Evolutionary conservation across 2,888 invertebrate species (phyloP), one percentile per base, ranked within the genome.

Genomic region (Chymomyza amoena): DNA sequence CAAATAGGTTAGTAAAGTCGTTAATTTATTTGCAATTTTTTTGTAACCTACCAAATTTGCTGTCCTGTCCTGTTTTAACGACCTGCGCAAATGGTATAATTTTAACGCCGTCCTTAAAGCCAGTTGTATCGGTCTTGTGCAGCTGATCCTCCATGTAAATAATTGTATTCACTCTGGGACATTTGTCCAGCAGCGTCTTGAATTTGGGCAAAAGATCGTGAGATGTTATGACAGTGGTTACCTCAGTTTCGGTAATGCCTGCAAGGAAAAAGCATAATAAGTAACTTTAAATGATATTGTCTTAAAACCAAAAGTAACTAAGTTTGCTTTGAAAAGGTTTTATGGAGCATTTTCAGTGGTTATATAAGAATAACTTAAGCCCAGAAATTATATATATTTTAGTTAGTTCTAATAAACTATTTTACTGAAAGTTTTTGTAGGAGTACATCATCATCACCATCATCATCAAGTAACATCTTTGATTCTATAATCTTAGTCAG

Each of bases 201-300:
- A 99, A 96, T 93, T 98, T 99, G 61, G 97, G 96, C 91, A 99
- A 93, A 68, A 99, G 93, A 73, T 98, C 97, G 91, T 96, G 96
- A 39, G 97, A 96, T 18, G 99, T 99, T 90, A 99, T 96, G 51
- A 99, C 96, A 9, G 97, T 96, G 60, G 96, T 95, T 0, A 97
- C 98, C 90, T 98, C 98, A 0, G 99, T 98, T 93, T 99, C 98
- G 91, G 97, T 98, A 89, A 99, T 96, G 70, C 90, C 90, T 90
- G 18, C 1, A 73, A 70, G 32, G 13, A 60, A 68, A 6, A 63
- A 16, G 9, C 10, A 18, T 25, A 0, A 25, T 61, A 32, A 68
- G 50, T 28, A 51, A 28, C 15, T 45, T 32, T 25, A 15, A 15
- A 4, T 18, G 3, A 28, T 13, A 45, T 10, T 2, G 13, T 10